These are phyloP conservation scores for Erythrocebus patas DNA, from an alignment of 2,113 vertebrate species.

Conservation along the genomic window DNA sequence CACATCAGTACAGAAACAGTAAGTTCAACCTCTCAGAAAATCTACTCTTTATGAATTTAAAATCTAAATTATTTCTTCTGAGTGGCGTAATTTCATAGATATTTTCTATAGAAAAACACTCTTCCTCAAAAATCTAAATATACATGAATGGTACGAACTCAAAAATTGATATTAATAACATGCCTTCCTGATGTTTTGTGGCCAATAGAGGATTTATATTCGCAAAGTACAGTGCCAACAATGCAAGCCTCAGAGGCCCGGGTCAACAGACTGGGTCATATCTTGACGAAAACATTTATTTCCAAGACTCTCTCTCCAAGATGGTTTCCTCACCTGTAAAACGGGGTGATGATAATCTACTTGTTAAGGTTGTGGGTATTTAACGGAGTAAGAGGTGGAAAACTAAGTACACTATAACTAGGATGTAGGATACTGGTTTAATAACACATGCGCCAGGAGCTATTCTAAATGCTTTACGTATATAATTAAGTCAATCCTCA, in stretches of 20 bases:
- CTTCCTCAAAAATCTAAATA: background rate
- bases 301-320: background rate
- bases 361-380: background rate
- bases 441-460: background rate
- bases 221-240: background rate
- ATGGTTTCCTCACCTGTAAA: background rate
- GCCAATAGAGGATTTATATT: background rate
- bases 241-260: background rate
- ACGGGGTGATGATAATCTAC: background rate
- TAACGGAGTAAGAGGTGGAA: background rate
- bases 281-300: background rate
- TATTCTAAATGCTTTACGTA: background rate
- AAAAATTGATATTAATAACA: background rate
- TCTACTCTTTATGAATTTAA: slow-evolving; percentile 29
- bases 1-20: background rate
- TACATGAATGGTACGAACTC: background rate
- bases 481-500: background rate
- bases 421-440: background rate
- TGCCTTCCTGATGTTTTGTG: background rate
- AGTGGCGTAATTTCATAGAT: background rate
- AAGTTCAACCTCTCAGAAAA: background rate
- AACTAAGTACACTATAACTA: background rate
- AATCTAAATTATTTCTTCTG: slow-evolving; percentile 15
- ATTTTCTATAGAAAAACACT: background rate
- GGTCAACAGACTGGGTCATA: background rate